These are phyloP conservation scores for Deroptyus accipitrinus DNA, from an alignment of 2,113 vertebrate species.

Conservation along the genomic window DNA sequence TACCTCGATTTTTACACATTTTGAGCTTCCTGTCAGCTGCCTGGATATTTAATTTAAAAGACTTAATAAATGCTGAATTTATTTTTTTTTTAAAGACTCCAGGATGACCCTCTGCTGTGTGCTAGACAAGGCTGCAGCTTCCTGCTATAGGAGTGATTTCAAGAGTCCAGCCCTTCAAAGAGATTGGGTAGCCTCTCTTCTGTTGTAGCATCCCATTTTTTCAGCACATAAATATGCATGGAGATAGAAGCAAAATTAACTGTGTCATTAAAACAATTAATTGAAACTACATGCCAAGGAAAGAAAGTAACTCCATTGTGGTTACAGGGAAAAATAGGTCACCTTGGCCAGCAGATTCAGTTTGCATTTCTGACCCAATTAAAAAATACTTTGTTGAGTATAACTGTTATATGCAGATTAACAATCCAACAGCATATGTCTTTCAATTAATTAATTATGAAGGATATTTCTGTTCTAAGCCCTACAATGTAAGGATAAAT, in stretches of 20 bases:
- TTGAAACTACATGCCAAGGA: neutral
- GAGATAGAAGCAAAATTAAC: slow-evolving; percentile 1
- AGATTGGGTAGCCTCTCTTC: neutral
- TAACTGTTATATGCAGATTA: neutral
- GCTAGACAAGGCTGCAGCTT: neutral
- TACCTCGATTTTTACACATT: neutral
- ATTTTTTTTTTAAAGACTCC: neutral
- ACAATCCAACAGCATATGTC: neutral
- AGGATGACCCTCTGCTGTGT: neutral
- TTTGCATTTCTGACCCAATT: slow-evolving; percentile 30
- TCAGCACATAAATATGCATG: neutral
- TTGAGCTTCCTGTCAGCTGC: neutral
- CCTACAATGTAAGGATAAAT: neutral
- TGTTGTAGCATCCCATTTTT: neutral
- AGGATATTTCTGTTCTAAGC: neutral
- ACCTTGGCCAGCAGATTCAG: neutral
- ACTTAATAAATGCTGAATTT: neutral
- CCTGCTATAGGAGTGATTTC: neutral
- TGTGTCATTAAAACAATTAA: slow-evolving; percentile 34
- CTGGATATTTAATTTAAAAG: slow-evolving; percentile 1
- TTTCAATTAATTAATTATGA: slow-evolving; percentile 3
- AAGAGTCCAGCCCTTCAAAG: neutral
- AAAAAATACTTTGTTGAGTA: neutral
- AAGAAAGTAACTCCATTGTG: neutral
- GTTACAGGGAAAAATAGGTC: neutral